These are phyloP conservation scores for Tenualosa ilisha DNA, from an alignment of 2,797 vertebrate species.

Conservation along the genomic window DNA sequence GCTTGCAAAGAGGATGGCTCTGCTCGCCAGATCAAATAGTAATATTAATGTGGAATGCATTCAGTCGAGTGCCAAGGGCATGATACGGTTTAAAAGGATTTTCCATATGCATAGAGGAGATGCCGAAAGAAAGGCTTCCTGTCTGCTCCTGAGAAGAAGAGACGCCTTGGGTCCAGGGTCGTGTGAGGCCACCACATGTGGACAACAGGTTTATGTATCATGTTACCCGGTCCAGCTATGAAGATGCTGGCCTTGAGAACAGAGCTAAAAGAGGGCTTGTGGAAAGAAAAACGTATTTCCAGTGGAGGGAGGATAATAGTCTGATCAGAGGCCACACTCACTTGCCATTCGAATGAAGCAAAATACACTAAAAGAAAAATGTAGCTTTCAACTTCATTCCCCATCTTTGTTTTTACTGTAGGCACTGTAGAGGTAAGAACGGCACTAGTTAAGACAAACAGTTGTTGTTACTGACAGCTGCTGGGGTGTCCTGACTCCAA, in stretches of 20 bases:
- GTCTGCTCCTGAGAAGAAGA: neutral
- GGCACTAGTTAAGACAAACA: neutral
- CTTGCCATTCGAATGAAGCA: neutral
- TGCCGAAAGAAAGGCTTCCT: neutral
- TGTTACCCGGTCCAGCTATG: neutral
- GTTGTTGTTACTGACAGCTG: neutral
- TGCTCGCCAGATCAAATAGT: slow-evolving; percentile 4
- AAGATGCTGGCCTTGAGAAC: slow-evolving; percentile 20
- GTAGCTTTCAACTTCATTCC: neutral
- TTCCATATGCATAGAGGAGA: slow-evolving; percentile 19
- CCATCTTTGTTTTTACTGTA: neutral
- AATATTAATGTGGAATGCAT: slow-evolving; percentile 23
- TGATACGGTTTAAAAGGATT: slow-evolving; percentile 6
- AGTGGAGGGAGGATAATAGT: neutral
- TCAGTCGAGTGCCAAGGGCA: neutral
- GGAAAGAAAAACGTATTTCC: neutral
- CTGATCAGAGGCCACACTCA: neutral
- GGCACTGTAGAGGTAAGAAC: neutral
- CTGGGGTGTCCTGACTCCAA: neutral
- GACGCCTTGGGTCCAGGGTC: neutral
- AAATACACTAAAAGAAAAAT: neutral
- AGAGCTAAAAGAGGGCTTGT: neutral
- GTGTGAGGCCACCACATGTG: slow-evolving; percentile 1
- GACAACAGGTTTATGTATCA: slow-evolving; percentile 13
- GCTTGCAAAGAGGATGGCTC: neutral